Evolutionary conservation across 2,888 invertebrate genomes (phyloP), one percentile per base, ranked within the genome.

Genomic region (Hypercompe scribonia): DNA sequence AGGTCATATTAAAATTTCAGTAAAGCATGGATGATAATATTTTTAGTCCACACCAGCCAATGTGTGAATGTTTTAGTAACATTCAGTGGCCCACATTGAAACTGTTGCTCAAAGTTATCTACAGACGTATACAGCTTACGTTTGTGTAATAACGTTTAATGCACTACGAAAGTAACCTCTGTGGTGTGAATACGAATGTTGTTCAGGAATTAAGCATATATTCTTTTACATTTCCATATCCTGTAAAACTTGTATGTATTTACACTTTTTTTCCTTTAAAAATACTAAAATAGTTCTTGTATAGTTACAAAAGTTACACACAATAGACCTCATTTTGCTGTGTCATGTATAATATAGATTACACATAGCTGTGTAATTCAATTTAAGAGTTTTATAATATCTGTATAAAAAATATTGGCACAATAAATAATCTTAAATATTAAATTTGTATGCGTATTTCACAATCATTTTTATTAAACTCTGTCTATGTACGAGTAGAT

Each of bases 81-180:
- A 77, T 81, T 76, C 76, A 76, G 73, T 63, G 66, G 63, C 82
- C 81, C 80, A 78, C 80, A 78, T 83, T 76, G 63, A 75, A 82
- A 74, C 77, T 65, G 71, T 50, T 50, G 39, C 39, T 74, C 78
- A 81, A 81, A 83, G 71, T 83, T 81, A 82, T 81, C 78, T 73
- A 64, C 74, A 64, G 75, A 77, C 73, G 72, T 69, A 67, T 68
- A 73, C 70, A 69, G 58, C 50, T 70, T 63, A 67, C 69, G 28
- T 28, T 58, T 58, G 73, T 69, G 68, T 69, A 76, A 77, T 70
- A 80, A 70, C 54, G 66, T 63, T 77, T 72, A 74, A 68, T 72
- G 65, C 69, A 75, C 70, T 58, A 66, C 68, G 54, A 54, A 71
- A 74, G 69, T 75, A 70, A 68, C 1, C 46, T 34, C 28, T 54